Evolutionary conservation across 1,140 invertebrate genomes (phyloP), one percentile per base, ranked within the genome.

Genomic region (Drosophila willistoni): DNA sequence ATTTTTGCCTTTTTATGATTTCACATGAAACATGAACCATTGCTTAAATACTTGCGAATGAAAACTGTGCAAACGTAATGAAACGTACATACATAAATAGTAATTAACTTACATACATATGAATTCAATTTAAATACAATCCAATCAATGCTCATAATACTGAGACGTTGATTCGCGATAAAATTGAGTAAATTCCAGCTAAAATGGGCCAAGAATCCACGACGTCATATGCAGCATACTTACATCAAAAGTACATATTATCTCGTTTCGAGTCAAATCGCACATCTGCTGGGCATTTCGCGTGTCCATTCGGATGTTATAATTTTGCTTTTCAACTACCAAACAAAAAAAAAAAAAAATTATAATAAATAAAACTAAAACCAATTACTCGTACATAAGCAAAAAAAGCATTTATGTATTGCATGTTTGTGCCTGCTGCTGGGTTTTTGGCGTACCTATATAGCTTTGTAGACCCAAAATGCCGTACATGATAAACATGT

Each of bases 201-300:
- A 4, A 66, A 77, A 67, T 68, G 76, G 76, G 61, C 72, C 81
- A 89, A 82, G 69, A 75, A 81, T 89, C 86, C 90, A 91, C 86
- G 90, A 91, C 86, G 71, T 91, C 90, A 90, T 91, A 90, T 91
- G 81, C 70, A 85, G 78, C 90, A 91, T 90, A 29, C 29, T 29
- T 29, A 82, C 44, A 51, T 51, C 17, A 51, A 51, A 9, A 47
- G 9, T 51, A 51, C 44, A 51, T 51, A 51, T 51, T 51, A 22
- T 7, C 44, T 51, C 44, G 17, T 17, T 47, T 17, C 9, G 44
- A 51, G 44, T 19, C 44, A 51, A 51, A 51, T 6, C 44, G 44
- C 44, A 51, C 44, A 51, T 51, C 44, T 51, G 44, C 14, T 51
- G 44, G 44, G 1, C 17, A 51, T 22, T 19, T 25, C 74, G 73